Evolutionary conservation across 2,113 vertebrate species (phyloP).

Genomic region (Anser cygnoides): DNA sequence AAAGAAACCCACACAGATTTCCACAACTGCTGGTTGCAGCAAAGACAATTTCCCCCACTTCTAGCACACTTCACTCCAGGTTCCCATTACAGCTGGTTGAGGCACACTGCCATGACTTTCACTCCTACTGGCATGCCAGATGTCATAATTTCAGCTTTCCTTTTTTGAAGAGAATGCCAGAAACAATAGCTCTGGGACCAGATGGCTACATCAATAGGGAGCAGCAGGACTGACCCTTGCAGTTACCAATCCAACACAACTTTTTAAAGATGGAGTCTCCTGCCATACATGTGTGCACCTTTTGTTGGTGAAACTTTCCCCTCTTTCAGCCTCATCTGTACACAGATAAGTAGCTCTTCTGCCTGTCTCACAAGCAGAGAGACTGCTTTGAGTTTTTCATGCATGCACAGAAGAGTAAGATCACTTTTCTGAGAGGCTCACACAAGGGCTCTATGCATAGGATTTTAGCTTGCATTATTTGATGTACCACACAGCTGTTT

Average conservation of each 20-base stretch:
- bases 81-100: background rate
- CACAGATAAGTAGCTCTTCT: background rate
- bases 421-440: background rate
- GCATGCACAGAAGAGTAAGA: background rate
- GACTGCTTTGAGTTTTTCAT: background rate
- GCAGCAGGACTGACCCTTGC: background rate
- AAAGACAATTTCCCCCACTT: background rate
- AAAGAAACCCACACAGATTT: background rate
- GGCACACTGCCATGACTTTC: background rate
- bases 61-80: accelerated
- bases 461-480: background rate
- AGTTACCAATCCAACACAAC: background rate
- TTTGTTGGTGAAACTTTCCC: background rate
- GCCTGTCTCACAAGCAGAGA: background rate
- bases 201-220: background rate
- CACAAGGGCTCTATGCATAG: background rate
- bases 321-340: background rate
- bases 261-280: background rate
- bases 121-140: background rate
- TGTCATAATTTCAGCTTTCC: background rate
- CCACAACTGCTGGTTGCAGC: background rate
- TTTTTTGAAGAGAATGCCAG: background rate
- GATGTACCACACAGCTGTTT: background rate
- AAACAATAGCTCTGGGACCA: background rate
- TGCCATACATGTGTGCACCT: background rate